Percentiles rank a stretch among this genome's conserved stretches.
Evolutionary conservation across 1,140 invertebrate genomes (phyloP).

Genomic region (Hyposmocoma kahamanoa): DNA sequence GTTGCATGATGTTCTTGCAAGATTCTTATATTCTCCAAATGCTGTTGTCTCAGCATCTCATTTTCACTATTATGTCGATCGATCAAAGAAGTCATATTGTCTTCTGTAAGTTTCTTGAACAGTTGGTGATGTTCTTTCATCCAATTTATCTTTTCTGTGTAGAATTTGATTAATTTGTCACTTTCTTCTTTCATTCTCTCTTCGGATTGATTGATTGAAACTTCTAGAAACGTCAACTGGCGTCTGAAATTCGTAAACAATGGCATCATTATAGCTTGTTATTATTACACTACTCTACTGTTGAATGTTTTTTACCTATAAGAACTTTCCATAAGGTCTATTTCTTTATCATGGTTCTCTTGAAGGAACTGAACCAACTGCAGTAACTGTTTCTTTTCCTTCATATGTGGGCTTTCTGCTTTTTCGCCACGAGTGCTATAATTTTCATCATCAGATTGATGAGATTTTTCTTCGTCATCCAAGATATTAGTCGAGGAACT

Average conservation of each 20-base stretch:
- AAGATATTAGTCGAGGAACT: slow-evolving; percentile 19
- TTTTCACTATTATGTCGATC: slow-evolving; percentile 53
- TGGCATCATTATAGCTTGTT: not conserved
- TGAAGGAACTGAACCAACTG: slow-evolving; percentile 62
- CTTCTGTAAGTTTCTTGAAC: slow-evolving; percentile 51
- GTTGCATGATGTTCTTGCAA: slow-evolving; percentile 63
- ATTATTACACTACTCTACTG: too few relatives aligned
- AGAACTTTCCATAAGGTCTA: slow-evolving; percentile 68
- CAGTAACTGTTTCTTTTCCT: slow-evolving; percentile 56
- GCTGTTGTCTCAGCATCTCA: slow-evolving; percentile 54
- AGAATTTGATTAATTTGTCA: slow-evolving; percentile 59
- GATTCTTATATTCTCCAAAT: slow-evolving; percentile 56
- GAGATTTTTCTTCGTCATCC: slow-evolving; percentile 18
- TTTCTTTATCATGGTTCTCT: slow-evolving; percentile 69
- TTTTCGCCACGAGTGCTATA: slow-evolving; percentile 15
- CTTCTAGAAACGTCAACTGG: slow-evolving; percentile 59
- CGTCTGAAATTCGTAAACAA: slow-evolving; percentile 28
- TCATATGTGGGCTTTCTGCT: slow-evolving; percentile 38
- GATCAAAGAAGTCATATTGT: slow-evolving; percentile 39
- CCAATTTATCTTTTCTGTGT: slow-evolving; percentile 59
- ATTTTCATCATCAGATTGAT: slow-evolving; percentile 14
- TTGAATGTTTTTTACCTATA: slow-evolving; percentile 63
- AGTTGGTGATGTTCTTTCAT: slow-evolving; percentile 58
- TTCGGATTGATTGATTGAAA: slow-evolving; percentile 56
- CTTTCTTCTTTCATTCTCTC: slow-evolving; percentile 67